A percentile compares a stretch with the other conserved stretches of the same genome.
These are phyloP conservation scores for Oligia latruncula DNA, from an alignment of 2,888 invertebrate species.

Conservation along the genomic window DNA sequence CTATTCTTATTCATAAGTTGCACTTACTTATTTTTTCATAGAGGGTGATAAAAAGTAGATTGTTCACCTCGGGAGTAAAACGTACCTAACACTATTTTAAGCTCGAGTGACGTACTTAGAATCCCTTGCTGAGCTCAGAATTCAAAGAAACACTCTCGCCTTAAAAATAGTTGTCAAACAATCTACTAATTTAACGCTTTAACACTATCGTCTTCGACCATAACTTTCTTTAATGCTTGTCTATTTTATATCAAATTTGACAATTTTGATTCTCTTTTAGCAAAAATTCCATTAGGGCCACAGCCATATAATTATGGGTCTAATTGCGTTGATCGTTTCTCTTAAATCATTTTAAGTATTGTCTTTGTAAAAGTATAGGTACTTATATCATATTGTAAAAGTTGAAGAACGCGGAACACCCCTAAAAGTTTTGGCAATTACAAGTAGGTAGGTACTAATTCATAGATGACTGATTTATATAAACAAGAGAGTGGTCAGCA, in stretches of 20 bases:
- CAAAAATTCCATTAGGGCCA: not conserved
- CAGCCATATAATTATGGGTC: not conserved
- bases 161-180: too few relatives aligned
- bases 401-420: not conserved
- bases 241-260: not conserved
- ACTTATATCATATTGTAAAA: not conserved
- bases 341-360: not conserved
- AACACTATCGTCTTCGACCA: not conserved
- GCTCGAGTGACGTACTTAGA: too few relatives aligned
- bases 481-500: conserved; percentile 15
- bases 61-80: too few relatives aligned
- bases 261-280: not conserved
- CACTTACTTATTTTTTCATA: too few relatives aligned
- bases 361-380: not conserved
- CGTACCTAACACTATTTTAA: too few relatives aligned
- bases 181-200: too few relatives aligned
- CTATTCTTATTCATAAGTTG: too few relatives aligned
- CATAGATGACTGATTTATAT: not conserved
- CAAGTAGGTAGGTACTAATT: not conserved
- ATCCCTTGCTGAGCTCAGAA: too few relatives aligned
- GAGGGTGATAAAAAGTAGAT: too few relatives aligned
- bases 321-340: not conserved
- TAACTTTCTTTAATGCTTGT: not conserved
- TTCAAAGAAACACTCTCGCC: too few relatives aligned
- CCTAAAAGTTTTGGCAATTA: not conserved